Conservation (phyloP, 1,140 invertebrate genomes). For the Drosophila mayri region DNA sequence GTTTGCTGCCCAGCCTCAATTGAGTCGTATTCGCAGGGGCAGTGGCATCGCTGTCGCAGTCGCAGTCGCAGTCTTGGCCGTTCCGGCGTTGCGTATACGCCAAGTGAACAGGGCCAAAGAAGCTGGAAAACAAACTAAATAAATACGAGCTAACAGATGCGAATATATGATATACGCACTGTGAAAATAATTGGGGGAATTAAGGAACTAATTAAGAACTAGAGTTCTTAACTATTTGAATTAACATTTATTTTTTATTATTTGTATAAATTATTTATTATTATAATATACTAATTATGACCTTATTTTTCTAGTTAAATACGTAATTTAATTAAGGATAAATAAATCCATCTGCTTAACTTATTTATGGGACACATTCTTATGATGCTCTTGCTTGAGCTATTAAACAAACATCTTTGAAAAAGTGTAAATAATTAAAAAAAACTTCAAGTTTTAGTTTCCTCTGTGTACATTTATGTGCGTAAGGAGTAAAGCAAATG, state of each 20-base stretch:
- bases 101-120: conserved; percentile 52
- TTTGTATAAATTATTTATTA: no score
- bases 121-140: conserved; percentile 50
- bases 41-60: conserved; percentile 30
- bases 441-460: neutral
- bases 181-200: neutral
- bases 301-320: no score
- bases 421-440: no score
- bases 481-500: conserved; percentile 43
- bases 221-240: no score
- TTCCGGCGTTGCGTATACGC: conserved; percentile 61
- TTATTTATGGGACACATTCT: neutral
- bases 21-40: conserved; percentile 49
- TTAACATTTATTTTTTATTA: no score
- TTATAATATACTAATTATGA: no score
- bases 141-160: conserved; percentile 52
- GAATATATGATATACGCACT: conserved; percentile 13
- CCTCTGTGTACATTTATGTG: conserved; percentile 12
- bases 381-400: neutral
- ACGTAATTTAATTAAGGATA: no score
- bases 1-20: conserved; percentile 64
- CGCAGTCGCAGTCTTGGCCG: conserved; percentile 31
- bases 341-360: no score
- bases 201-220: no score
- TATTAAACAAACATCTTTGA: neutral